Base-by-base conservation (phyloP, 2,888 invertebrate species). In the Andrena minutula region DNA sequence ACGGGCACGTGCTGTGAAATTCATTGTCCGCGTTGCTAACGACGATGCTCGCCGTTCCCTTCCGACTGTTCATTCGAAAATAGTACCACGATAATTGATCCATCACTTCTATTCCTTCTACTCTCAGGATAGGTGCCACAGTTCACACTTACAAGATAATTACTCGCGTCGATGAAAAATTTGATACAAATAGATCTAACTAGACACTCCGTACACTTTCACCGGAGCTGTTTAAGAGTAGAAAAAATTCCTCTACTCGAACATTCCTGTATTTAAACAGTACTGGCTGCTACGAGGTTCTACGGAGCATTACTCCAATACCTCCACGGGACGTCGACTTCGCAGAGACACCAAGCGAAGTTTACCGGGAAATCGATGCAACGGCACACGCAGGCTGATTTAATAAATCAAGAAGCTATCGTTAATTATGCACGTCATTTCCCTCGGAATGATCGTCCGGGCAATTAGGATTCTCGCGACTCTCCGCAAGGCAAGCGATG, bases 401-500 rank as follows among this genome's bases (percentile, higher is more conserved):
- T 83, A 83, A 73, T 83, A 75, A 83, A 83, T 79, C 71, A 84
- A 74, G 12, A 51, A 61, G 70, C 75, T 77, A 68, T 78, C 75
- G 87, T 87, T 82, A 75, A 84, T 85, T 73, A 77, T 74, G 56
- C 75, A 79, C 75, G 83, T 88, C 86, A 86, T 88, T 88, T 86
- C 85, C 83, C 77, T 74, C 61, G 73, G 66, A 78, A 88, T 79
- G 88, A 88, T 84, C 83, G 83, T 85, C 79, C 71, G 76, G 78
- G 87, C 89, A 89, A 88, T 89, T 89, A 88, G 85, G 89, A 89
- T 86, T 83, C 82, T 84, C 86, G 82, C 85, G 88, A 88, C 83
- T 82, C 83, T 85, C 76, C 63, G 75, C 63, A 56, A 73, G 73
- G 71, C 82, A 78, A 84, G 32, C 58, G 81, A 73, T 66, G 72